These are phyloP conservation scores for Hydropsyche betteni DNA, from an alignment of 2,888 invertebrate species.

Conservation along the genomic window DNA sequence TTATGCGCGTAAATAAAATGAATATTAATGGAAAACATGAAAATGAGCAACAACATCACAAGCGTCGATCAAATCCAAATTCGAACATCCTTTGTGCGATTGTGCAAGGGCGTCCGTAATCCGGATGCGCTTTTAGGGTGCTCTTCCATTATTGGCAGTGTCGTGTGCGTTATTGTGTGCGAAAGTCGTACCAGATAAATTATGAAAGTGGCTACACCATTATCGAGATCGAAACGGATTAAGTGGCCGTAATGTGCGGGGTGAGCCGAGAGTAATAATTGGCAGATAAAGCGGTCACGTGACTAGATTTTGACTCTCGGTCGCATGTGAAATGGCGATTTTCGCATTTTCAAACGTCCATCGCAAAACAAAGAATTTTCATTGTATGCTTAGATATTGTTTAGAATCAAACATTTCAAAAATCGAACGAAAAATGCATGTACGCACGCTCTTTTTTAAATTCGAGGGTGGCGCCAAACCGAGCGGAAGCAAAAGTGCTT, in stretches of 20 bases:
- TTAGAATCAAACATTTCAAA: too few species aligned
- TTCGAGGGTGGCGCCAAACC: neutral
- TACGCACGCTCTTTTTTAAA: too few species aligned
- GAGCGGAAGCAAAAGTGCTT: slow-evolving; percentile 6
- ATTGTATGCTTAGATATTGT: neutral
- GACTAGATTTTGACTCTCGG: neutral
- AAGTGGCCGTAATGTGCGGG: slow-evolving; percentile 41
- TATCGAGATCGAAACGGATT: slow-evolving; percentile 51
- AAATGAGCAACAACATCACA: too few species aligned
- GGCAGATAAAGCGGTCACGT: neutral
- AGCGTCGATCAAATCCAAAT: neutral
- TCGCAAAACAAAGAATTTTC: neutral
- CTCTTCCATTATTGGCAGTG: too few species aligned
- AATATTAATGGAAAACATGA: too few species aligned
- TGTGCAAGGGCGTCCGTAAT: slow-evolving; percentile 1
- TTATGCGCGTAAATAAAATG: too few species aligned
- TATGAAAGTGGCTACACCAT: slow-evolving; percentile 46
- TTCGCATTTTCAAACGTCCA: neutral
- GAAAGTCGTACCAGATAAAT: slow-evolving; percentile 35
- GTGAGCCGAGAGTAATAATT: slow-evolving; percentile 14
- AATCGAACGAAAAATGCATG: too few species aligned
- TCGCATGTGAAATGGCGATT: neutral
- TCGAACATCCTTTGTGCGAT: neutral
- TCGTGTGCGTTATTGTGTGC: neutral
- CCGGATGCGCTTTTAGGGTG: neutral